Conservation (phyloP, 2,888 invertebrate genomes). For the Dolomedes plantarius region DNA sequence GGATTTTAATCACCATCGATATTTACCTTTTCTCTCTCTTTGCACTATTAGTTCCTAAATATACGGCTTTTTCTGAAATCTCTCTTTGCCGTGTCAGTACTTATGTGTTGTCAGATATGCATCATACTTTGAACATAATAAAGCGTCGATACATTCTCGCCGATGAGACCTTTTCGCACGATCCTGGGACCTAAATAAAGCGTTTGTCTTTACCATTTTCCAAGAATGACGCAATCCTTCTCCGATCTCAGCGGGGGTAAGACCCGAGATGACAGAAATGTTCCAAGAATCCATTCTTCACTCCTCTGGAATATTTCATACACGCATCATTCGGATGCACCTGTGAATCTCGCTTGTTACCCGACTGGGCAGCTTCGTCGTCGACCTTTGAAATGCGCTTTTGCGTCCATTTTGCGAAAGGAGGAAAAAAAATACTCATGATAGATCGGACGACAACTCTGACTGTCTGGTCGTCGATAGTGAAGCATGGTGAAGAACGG, state of each 20-base stretch:
- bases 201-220: no score
- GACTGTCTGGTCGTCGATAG: neutral
- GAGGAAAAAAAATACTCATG: neutral
- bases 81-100: no score
- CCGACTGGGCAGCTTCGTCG: neutral
- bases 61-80: no score
- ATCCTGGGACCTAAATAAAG: no score
- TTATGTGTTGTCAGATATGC: no score
- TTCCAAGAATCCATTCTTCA: slow-evolving; percentile 1
- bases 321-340: neutral
- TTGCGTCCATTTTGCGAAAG: neutral
- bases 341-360: neutral
- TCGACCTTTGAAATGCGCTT: neutral
- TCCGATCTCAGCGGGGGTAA: neutral
- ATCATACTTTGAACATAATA: no score
- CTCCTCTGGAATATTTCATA: neutral
- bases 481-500: neutral
- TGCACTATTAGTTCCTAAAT: no score
- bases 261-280: neutral
- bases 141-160: no score
- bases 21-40: no score
- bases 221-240: neutral
- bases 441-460: slow-evolving; percentile 10
- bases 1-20: no score
- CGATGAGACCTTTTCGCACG: no score